Base-by-base conservation (phyloP, 2,888 invertebrate genomes). In the Ellobium chinense region DNA sequence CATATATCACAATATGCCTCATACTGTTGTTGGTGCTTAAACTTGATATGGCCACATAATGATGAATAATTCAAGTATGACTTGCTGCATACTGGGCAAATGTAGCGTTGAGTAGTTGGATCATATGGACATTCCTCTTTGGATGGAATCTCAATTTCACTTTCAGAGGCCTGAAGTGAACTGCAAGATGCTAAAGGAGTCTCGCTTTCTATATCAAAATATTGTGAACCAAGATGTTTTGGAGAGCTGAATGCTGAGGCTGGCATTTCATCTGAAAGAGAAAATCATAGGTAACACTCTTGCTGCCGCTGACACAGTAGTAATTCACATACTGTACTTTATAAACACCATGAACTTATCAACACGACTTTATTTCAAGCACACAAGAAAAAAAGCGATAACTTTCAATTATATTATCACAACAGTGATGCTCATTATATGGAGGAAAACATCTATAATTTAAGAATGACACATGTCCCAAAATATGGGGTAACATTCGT, bases 61-160 rank as follows among this genome's bases (percentile, higher is more conserved):
- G 70, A 72, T 34, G 78, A 39, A 54, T 72, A 72, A 4, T 62
- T 68, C 27, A 78, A 24, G 36, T 78, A 78, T 27, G 70, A 36
- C 34, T 72, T 70, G 21, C 36, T 62, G 54, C 78, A 78, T 3
- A 72, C 39, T 9, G 78, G 78, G 34, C 78, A 78, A 46, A 70
- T 34, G 63, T 60, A 78, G 18, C 68, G 66, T 2, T 78, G 54
- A 14, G 69, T 69, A 9, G 39, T 31, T 29, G 60, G 46, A 72
- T 78, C 78, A 78, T 46, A 77, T 31, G 69, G 77, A 37, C 77
- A 77, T 9, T 77, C 77, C 9, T 65, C 69, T 37, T 77, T 77
- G 5, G 77, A 39, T 39, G 77, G 77, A 27, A 77, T 69, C 60
- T 69, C 18, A 31, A 65, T 12, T 39, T 7, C 27, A 27, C n/a